A percentile compares a stretch with the other conserved stretches of the same genome.
Evolutionary conservation across 2,113 vertebrate genomes (phyloP).

Genomic region (Daphoenositta chrysoptera): DNA sequence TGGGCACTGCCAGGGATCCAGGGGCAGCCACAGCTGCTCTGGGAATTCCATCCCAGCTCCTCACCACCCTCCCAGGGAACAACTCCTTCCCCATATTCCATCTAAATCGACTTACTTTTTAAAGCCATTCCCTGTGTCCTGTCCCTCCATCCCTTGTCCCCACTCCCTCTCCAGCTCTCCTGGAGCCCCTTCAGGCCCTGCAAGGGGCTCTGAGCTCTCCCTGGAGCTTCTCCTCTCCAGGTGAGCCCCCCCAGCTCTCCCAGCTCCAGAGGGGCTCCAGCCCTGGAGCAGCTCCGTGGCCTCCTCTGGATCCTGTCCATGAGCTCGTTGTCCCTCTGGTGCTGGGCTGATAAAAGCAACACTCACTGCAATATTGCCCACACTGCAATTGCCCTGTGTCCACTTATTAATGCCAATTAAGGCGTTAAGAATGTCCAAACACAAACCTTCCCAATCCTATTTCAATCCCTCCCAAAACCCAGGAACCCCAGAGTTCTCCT

Average conservation of each 20-base stretch:
- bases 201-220: background rate
- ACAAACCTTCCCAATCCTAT: background rate
- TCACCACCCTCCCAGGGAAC: accelerated
- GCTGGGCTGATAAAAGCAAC: background rate
- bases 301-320: background rate
- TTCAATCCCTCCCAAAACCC: background rate
- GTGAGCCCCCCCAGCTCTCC: accelerated
- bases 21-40: background rate
- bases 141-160: background rate
- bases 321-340: background rate
- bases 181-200: background rate
- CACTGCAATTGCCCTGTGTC: accelerated
- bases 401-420: accelerated
- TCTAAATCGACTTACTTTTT: no score
- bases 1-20: background rate
- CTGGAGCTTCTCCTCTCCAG: background rate
- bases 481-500: background rate
- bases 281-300: background rate
- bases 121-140: background rate
- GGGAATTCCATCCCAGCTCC: background rate
- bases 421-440: accelerated
- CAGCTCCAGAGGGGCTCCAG: background rate
- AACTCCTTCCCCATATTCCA: background rate
- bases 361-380: accelerated
- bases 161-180: background rate